Evolutionary conservation across 2,113 vertebrate genomes (phyloP), one percentile per base, ranked within the genome.

Genomic region (Cromileptes altivelis): DNA sequence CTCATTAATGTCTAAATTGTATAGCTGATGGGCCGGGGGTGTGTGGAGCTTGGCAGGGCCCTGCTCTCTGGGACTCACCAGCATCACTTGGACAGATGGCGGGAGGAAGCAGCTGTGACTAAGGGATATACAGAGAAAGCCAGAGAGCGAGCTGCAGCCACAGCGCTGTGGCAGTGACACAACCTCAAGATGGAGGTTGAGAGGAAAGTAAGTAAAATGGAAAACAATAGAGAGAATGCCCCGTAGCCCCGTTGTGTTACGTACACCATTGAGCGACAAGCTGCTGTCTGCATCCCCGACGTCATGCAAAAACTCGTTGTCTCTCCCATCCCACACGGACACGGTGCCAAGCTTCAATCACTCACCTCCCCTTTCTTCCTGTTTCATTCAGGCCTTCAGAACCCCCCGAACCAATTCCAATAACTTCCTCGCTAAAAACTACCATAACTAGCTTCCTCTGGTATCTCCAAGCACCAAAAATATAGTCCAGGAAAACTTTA

Each of bases 1-100:
- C 84, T 92, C 88, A 85, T 87, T 90, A 92, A 92, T 85, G 89
- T 91, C 90, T 91, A 87, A 91, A 91, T 90, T 57, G 82, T 85
- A 50, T 85, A 52, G 89, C 86, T 91, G 89, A 89, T 85, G 89
- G 60, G 80, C 73, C 23, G 25, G 30, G 33, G 57, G 25, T 50
- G 47, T 53, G 75, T 57, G 60, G 42, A 62, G 87, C 74, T 88
- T 88, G 91, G 90, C 87, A 83, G 71, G 65, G 74, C 56, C 80
- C 69, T 52, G 67, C 89, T 84, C 89, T 78, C 56, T 86, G 89
- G 85, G 89, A 88, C 80, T 78, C 61, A 47, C 23, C 78, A 81
- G 82, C 81, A 69, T 89, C 78, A 70, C 80, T 87, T 81, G 80
- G 85, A 80, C 93, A 94, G 93, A 92, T 93, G 90, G 93, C 63